Conservation (phyloP, 2,797 vertebrate genomes). For the Eleutherodactylus coqui region DNA sequence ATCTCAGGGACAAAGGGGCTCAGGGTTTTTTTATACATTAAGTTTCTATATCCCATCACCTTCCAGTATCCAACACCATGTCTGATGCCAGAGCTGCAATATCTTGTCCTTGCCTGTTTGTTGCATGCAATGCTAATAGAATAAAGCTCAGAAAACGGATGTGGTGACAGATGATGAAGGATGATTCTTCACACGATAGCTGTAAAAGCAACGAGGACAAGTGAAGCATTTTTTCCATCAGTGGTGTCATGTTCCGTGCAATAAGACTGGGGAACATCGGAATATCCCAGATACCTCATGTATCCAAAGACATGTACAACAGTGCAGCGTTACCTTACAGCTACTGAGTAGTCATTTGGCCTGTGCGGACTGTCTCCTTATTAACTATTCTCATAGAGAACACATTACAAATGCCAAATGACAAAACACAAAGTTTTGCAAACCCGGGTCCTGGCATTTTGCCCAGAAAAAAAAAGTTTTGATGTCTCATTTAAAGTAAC, state of each 20-base stretch:
- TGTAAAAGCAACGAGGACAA: too few species aligned
- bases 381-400: background rate
- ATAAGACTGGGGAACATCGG: background rate
- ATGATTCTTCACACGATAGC: too few species aligned
- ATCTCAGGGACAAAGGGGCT: too few species aligned
- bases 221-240: background rate
- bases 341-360: background rate
- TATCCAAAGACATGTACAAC: background rate
- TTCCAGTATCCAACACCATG: too few species aligned
- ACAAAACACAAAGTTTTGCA: background rate
- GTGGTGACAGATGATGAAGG: background rate
- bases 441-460: background rate
- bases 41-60: too few species aligned
- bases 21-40: too few species aligned
- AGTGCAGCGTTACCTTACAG: too few species aligned
- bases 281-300: background rate
- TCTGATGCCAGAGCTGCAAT: too few species aligned
- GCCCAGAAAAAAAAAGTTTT: conserved; percentile 1
- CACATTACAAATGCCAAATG: background rate
- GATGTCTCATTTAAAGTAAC: background rate
- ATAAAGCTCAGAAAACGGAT: background rate
- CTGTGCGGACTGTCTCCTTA: background rate
- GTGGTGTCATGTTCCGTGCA: background rate
- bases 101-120: too few species aligned
- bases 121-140: too few species aligned